phyloP scores from a whole-genome alignment of 2,888 invertebrate genomes.

The Bedellia somnulentella region DNA sequence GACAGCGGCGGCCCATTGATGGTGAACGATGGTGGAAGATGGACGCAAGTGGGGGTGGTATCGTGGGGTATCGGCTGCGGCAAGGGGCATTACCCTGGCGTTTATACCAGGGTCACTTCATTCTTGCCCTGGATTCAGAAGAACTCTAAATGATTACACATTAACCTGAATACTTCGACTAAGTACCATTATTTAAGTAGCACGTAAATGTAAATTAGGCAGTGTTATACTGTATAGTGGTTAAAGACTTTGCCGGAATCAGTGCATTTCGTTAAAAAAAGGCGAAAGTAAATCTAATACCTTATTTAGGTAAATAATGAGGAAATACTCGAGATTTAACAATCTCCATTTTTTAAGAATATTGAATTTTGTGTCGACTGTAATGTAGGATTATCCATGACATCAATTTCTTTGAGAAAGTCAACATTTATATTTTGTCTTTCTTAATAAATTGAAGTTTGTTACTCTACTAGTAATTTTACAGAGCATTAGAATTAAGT shows the following conservation, averaged over 20 bases:
- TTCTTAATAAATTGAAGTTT: constrained; percentile 39
- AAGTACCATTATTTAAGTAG: no score
- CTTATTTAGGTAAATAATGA: no score
- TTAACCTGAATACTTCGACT: no score
- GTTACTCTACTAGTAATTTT: neutral
- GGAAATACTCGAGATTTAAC: no score
- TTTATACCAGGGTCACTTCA: constrained; percentile 82
- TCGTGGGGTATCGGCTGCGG: constrained; percentile 93
- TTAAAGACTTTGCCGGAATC: no score
- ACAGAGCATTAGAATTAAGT: neutral
- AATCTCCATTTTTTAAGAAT: neutral
- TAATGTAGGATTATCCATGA: neutral
- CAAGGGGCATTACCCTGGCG: constrained; percentile 88
- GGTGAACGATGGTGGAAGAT: constrained; percentile 73
- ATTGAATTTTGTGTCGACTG: neutral
- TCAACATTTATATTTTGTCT: constrained; percentile 37
- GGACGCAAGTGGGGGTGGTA: constrained; percentile 85
- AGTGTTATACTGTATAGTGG: no score
- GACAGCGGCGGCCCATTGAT: constrained; percentile 89
- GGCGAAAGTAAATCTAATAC: no score
- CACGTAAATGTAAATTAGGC: no score
- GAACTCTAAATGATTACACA: constrained; percentile 66
- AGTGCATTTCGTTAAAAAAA: no score
- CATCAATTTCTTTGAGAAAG: constrained; percentile 50
- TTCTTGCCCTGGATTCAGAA: constrained; percentile 86